Evolutionary conservation across 2,888 invertebrate species (phyloP).

Genomic region (Pheosia gnoma): DNA sequence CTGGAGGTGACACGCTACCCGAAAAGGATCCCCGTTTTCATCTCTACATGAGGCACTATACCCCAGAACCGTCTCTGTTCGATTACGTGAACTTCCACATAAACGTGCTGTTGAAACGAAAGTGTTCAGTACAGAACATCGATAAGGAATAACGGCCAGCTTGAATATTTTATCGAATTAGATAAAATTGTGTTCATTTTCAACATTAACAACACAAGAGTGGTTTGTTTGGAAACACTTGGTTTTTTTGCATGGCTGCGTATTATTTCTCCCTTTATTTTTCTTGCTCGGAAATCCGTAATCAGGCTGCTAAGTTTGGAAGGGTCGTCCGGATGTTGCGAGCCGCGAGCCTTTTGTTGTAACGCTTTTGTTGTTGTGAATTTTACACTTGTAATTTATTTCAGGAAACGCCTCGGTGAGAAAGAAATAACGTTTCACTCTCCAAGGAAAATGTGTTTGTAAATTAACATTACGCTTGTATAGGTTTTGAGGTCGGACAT

Average conservation of each 20-base stretch:
- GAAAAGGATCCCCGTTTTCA: conserved; percentile 70
- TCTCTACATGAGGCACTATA: conserved; percentile 72
- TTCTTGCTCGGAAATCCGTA: conserved; percentile 82
- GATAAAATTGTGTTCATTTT: conserved; percentile 35
- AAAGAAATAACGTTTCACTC: conserved; percentile 82
- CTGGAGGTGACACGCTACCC: conserved; percentile 36
- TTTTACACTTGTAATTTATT: conserved; percentile 85
- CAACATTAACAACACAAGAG: conserved; percentile 47
- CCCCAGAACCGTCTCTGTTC: conserved; percentile 69
- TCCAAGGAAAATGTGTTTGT: conserved; percentile 81
- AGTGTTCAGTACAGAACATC: conserved; percentile 64
- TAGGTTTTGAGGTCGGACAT: conserved; percentile 58
- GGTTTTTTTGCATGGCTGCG: conserved; percentile 54
- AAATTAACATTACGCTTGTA: conserved; percentile 75
- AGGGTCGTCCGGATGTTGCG: conserved; percentile 82
- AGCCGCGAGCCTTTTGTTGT: conserved; percentile 83
- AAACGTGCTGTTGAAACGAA: conserved; percentile 61
- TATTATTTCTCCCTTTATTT: conserved; percentile 74
- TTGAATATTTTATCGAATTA: conserved; percentile 19
- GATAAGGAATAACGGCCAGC: conserved; percentile 34
- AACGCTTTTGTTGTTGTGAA: conserved; percentile 83
- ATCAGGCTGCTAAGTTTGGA: conserved; percentile 83
- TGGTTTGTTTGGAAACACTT: conserved; percentile 63
- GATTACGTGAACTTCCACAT: conserved; percentile 75
- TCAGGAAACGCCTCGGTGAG: conserved; percentile 81